Evolutionary conservation across 2,888 invertebrate species (phyloP).

Genomic region (Tupiocoris notatus): DNA sequence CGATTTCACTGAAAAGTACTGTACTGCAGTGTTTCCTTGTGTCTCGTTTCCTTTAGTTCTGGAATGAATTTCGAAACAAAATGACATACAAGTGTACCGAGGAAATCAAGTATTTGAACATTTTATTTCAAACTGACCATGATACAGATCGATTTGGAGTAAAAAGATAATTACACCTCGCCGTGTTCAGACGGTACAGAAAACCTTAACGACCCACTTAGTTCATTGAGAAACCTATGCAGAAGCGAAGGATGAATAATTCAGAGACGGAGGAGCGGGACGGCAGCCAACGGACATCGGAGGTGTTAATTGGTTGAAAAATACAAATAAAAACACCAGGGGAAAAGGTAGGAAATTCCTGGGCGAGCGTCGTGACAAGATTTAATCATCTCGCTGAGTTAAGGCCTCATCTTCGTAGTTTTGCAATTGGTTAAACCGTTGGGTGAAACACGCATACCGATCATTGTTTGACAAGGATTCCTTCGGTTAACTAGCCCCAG

Average conservation of each 20-base stretch:
- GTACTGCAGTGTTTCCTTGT: no score
- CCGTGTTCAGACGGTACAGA: background rate
- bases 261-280: background rate
- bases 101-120: no score
- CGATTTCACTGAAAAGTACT: no score
- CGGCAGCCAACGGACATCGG: background rate
- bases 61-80: no score
- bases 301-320: background rate
- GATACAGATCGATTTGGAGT: no score
- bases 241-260: background rate
- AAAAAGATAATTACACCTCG: no score
- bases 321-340: background rate
- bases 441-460: background rate
- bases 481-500: background rate
- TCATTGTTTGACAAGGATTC: background rate
- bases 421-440: background rate
- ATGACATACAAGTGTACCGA: no score
- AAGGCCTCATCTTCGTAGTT: background rate
- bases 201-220: background rate
- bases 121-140: no score
- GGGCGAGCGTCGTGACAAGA: background rate
- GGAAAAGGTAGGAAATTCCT: background rate
- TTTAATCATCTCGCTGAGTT: background rate
- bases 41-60: no score
- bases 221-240: background rate